Conservation (phyloP, 2,888 invertebrate genomes). For the Chironomus riparius region DNA sequence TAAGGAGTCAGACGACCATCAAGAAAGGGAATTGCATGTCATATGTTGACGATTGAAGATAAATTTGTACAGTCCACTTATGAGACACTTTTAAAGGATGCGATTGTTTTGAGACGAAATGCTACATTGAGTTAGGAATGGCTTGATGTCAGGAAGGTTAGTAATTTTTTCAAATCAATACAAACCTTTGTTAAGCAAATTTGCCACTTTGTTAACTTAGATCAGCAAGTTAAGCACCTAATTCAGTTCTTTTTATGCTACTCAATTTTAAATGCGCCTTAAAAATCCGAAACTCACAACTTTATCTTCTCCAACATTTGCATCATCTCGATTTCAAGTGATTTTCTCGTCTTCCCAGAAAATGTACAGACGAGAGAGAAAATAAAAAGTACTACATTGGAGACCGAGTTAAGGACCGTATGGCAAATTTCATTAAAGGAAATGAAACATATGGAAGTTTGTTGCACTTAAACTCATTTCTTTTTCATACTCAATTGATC, state of each 20-base stretch:
- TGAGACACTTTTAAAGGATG: background rate
- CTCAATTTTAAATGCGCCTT: no score
- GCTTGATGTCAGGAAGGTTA: no score
- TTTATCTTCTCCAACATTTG: background rate
- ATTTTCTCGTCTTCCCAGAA: background rate
- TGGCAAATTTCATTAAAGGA: conserved; percentile 11
- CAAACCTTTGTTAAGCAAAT: no score
- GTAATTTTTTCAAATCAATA: no score
- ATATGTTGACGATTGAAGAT: background rate
- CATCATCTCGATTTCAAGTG: background rate
- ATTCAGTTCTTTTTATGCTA: no score
- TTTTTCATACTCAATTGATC: conserved; percentile 27
- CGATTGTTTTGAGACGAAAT: background rate
- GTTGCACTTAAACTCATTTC: background rate
- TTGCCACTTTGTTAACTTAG: no score
- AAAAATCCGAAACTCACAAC: background rate
- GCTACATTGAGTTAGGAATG: no score
- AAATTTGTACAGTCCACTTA: background rate
- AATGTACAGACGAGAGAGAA: background rate
- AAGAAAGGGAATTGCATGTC: background rate
- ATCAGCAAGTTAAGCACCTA: no score
- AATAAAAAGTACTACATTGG: background rate
- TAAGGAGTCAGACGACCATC: background rate
- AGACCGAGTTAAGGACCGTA: background rate
- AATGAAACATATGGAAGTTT: conserved; percentile 10